phyloP scores from a whole-genome alignment of 1,140 invertebrate genomes.

The Drosophila bocki region DNA sequence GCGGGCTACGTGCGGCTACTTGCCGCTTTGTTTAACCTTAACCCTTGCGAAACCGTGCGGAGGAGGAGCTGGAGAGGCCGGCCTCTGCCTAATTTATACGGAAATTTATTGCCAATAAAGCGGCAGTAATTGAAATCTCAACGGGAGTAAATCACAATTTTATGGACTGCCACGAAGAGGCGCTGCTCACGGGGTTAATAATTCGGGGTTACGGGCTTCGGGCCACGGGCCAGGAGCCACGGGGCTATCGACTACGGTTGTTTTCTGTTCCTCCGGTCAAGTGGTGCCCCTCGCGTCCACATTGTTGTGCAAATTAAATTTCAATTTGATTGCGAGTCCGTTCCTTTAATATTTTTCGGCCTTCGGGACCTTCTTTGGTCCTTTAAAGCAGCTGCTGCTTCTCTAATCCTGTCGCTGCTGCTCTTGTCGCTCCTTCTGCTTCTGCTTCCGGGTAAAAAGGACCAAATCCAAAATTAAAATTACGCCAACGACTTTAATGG shows the following conservation, averaged over 20 bases:
- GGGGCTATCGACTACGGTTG: slow-evolving; percentile 12
- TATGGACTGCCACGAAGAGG: slow-evolving; percentile 65
- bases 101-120: slow-evolving; percentile 83
- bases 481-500: slow-evolving; percentile 76
- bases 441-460: slow-evolving; percentile 35
- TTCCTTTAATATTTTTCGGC: slow-evolving; percentile 33
- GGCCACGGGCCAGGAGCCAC: not conserved
- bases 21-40: slow-evolving; percentile 53
- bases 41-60: slow-evolving; percentile 27
- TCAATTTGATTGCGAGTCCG: slow-evolving; percentile 71
- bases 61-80: slow-evolving; percentile 2
- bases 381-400: slow-evolving; percentile 43
- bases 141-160: slow-evolving; percentile 81
- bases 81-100: slow-evolving; percentile 75
- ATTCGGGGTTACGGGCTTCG: slow-evolving; percentile 34
- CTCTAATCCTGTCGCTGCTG: slow-evolving; percentile 10
- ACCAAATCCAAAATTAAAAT: slow-evolving; percentile 67
- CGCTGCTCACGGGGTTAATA: slow-evolving; percentile 56
- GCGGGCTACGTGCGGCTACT: slow-evolving; percentile 42
- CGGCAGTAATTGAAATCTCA: slow-evolving; percentile 82
- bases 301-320: slow-evolving; percentile 80
- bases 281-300: slow-evolving; percentile 11
- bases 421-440: not conserved
- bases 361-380: not conserved
- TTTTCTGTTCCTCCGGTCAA: slow-evolving; percentile 44